Evolutionary conservation across 2,113 vertebrate genomes (phyloP).

Genomic region (Hypanus sabinus): DNA sequence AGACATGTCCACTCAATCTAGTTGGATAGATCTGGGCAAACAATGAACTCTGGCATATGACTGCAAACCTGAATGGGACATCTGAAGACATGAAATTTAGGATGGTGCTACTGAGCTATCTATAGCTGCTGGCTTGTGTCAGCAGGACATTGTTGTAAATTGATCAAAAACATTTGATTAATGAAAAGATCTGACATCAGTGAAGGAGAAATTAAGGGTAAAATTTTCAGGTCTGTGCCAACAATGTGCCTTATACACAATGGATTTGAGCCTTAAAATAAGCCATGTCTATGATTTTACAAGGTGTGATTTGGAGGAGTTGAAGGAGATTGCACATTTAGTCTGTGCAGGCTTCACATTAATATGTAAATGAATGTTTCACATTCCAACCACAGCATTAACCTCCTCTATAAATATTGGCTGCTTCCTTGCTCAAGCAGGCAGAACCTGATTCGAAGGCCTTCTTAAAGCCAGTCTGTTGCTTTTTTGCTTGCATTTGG

Average conservation of each 20-base stretch:
- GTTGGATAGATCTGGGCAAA: neutral
- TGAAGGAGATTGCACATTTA: neutral
- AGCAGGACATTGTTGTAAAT: neutral
- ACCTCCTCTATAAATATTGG: neutral
- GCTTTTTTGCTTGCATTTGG: neutral
- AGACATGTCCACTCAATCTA: neutral
- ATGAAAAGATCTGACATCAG: neutral
- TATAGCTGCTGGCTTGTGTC: neutral
- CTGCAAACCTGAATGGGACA: neutral
- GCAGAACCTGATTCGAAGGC: neutral
- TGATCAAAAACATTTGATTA: neutral
- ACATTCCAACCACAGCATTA: neutral
- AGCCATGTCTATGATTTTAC: neutral
- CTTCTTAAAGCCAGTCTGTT: neutral
- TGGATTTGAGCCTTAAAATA: neutral
- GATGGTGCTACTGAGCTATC: neutral
- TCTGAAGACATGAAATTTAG: neutral
- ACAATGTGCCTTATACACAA: neutral
- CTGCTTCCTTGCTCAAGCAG: neutral
- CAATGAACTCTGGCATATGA: neutral
- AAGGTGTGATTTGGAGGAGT: neutral
- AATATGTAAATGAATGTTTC: neutral
- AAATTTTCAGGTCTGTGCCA: neutral
- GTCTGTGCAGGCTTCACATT: neutral
- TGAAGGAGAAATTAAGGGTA: neutral